phyloP scores from a whole-genome alignment of 2,888 invertebrate genomes.

The Minunthozetes semirufus region DNA sequence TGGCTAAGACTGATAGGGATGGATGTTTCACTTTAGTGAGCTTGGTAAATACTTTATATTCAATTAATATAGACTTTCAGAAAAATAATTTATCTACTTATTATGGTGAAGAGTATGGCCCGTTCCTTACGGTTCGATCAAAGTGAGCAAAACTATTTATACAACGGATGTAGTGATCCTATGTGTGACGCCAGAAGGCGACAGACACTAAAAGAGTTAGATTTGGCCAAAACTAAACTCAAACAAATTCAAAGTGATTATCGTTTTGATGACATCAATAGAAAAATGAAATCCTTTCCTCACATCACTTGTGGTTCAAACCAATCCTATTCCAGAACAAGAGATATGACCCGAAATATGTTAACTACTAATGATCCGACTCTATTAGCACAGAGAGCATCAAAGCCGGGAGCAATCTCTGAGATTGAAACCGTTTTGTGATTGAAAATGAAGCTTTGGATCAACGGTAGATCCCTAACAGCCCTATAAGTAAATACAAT shows the following conservation, averaged over 20 bases:
- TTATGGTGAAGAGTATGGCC: constrained; percentile 42
- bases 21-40: constrained; percentile 92
- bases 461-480: background rate
- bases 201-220: constrained; percentile 84
- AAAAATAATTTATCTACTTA: constrained; percentile 1
- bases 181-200: constrained; percentile 74
- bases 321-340: constrained; percentile 44
- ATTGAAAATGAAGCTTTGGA: constrained; percentile 19
- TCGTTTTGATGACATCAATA: background rate
- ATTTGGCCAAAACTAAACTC: constrained; percentile 60
- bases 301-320: constrained; percentile 1
- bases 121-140: constrained; percentile 57
- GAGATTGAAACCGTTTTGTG: constrained; percentile 41
- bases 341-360: constrained; percentile 52
- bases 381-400: constrained; percentile 26
- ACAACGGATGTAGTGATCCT: constrained; percentile 69
- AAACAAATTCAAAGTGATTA: constrained; percentile 24
- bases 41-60: constrained; percentile 58
- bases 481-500: background rate
- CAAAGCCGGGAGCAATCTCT: constrained; percentile 32
- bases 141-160: constrained; percentile 68
- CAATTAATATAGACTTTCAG: background rate
- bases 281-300: background rate
- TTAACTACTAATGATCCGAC: constrained; percentile 50
- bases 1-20: constrained; percentile 79